Conservation (phyloP, 2,888 invertebrate species). For the Eupithecia subfuscata region DNA sequence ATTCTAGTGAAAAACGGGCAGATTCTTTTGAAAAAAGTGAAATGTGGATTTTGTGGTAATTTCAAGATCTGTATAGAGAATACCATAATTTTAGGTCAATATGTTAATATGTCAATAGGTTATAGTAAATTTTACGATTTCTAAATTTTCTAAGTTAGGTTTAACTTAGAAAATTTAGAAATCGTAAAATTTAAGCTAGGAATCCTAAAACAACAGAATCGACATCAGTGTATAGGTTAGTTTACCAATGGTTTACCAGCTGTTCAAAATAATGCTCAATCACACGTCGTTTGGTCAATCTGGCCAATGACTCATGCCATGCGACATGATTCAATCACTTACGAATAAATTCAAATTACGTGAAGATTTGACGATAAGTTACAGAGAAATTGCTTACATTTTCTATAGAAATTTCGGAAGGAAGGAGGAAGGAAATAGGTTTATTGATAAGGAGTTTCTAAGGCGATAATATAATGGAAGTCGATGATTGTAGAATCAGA, state of each 20-base stretch:
- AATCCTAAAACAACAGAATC: no score
- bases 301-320: slow-evolving; percentile 31
- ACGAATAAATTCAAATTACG: slow-evolving; percentile 25
- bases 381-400: slow-evolving; percentile 27
- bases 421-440: slow-evolving; percentile 31
- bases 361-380: slow-evolving; percentile 19
- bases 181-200: no score
- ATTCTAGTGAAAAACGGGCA: no score
- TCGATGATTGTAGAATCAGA: background rate
- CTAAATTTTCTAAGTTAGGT: no score
- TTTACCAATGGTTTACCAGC: slow-evolving; percentile 22
- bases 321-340: slow-evolving; percentile 41
- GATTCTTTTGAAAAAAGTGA: no score
- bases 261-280: slow-evolving; percentile 5
- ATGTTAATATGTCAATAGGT: no score
- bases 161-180: no score
- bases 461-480: slow-evolving; percentile 1
- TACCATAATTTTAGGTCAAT: no score
- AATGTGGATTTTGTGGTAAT: no score
- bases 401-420: slow-evolving; percentile 21
- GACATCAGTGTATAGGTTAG: slow-evolving; percentile 2
- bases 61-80: no score
- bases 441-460: slow-evolving; percentile 8
- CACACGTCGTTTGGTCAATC: slow-evolving; percentile 14
- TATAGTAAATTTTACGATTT: no score